These are phyloP conservation scores for Epirrita christyi DNA, from an alignment of 2,888 invertebrate species.

Conservation along the genomic window DNA sequence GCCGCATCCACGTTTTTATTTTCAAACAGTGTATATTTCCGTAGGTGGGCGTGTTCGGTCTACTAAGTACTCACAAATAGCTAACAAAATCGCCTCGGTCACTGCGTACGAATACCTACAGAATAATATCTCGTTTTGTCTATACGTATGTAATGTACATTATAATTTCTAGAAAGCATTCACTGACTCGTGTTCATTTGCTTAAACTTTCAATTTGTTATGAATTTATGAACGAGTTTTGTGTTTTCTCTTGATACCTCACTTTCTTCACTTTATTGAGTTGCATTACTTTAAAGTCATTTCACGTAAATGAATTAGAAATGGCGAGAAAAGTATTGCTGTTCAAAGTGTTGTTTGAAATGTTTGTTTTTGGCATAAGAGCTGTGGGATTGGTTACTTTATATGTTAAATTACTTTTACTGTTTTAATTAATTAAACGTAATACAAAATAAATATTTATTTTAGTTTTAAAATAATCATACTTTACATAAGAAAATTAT, in stretches of 20 bases:
- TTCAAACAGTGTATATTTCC: slow-evolving; percentile 36
- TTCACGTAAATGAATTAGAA: slow-evolving; percentile 25
- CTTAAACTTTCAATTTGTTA: slow-evolving; percentile 79
- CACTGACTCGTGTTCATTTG: slow-evolving; percentile 68
- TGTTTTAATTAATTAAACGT: not conserved
- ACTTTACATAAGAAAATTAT: not conserved
- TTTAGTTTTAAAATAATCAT: not conserved
- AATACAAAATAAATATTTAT: not conserved
- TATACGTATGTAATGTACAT: slow-evolving; percentile 55
- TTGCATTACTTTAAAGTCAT: slow-evolving; percentile 25
- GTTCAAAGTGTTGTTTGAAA: slow-evolving; percentile 11
- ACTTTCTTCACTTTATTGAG: slow-evolving; percentile 42
- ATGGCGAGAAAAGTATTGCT: slow-evolving; percentile 9
- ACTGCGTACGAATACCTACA: slow-evolving; percentile 51
- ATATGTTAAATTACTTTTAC: not conserved
- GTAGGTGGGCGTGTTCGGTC: slow-evolving; percentile 66
- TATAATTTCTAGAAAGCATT: slow-evolving; percentile 78
- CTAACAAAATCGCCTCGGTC: slow-evolving; percentile 49
- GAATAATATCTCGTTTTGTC: slow-evolving; percentile 51
- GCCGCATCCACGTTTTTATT: slow-evolving; percentile 14
- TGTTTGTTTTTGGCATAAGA: slow-evolving; percentile 7
- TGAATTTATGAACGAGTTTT: slow-evolving; percentile 63
- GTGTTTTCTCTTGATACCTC: slow-evolving; percentile 61
- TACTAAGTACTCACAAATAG: slow-evolving; percentile 70
- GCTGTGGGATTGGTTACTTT: not conserved